Conservation (phyloP, 2,888 invertebrate genomes). For the Latrodectus hesperus region DNA sequence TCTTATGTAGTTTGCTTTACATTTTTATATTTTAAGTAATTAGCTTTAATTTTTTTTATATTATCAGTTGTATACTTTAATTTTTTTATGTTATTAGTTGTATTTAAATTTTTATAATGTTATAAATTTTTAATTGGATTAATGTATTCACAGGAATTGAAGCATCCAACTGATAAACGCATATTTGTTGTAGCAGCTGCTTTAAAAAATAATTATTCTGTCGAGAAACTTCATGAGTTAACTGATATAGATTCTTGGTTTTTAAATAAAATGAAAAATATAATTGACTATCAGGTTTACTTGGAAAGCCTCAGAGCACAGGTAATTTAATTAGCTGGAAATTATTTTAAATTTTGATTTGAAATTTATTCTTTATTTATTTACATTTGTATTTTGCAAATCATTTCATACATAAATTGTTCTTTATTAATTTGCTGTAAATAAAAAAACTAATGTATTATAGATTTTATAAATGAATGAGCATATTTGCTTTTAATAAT, state of each 20-base stretch:
- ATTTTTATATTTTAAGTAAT: too few relatives aligned
- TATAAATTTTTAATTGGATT: background rate
- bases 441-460: too few relatives aligned
- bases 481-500: too few relatives aligned
- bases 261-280: constrained; percentile 93
- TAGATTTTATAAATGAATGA: too few relatives aligned
- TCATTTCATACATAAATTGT: too few relatives aligned
- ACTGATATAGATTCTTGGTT: constrained; percentile 99
- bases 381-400: too few relatives aligned
- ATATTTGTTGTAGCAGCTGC: constrained; percentile 98
- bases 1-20: too few relatives aligned
- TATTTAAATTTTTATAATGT: background rate
- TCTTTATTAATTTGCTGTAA: too few relatives aligned
- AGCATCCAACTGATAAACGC: constrained; percentile 95
- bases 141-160: constrained; percentile 79
- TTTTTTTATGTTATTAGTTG: background rate
- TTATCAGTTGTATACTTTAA: background rate
- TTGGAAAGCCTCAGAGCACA: constrained; percentile 78
- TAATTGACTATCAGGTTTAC: constrained; percentile 83
- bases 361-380: too few relatives aligned
- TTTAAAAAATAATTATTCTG: constrained; percentile 84
- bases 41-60: background rate
- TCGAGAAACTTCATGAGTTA: constrained; percentile 90
- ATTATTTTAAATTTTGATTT: too few relatives aligned
- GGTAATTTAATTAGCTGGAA: constrained; percentile 40